Evolutionary conservation across 2,888 invertebrate genomes (phyloP).

Genomic region (Cyclophora albipunctata): DNA sequence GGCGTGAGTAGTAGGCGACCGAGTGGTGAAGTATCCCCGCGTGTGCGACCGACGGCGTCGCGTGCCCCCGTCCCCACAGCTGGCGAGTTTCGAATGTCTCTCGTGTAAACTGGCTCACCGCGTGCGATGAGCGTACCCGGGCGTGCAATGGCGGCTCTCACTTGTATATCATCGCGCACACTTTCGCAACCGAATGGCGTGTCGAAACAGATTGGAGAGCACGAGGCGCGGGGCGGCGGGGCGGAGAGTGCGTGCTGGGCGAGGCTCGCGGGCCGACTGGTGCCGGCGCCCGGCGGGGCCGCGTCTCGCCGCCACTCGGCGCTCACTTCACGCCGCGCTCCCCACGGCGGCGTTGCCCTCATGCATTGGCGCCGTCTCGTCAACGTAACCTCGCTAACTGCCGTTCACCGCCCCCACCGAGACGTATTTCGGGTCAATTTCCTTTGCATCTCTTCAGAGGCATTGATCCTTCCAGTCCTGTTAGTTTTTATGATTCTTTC

Average conservation of each 20-base stretch:
- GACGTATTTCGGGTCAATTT: constrained; percentile 14
- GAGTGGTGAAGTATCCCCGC: constrained; percentile 59
- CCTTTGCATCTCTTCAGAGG: constrained; percentile 3
- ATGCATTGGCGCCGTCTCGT: constrained; percentile 19
- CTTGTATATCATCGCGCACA: constrained; percentile 75
- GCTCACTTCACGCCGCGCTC: constrained; percentile 45
- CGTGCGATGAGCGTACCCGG: constrained; percentile 70
- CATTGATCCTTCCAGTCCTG: constrained; percentile 8
- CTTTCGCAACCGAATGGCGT: constrained; percentile 70
- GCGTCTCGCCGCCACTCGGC: constrained; percentile 30
- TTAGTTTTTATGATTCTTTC: neutral
- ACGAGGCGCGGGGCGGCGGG: constrained; percentile 28
- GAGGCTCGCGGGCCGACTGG: constrained; percentile 17
- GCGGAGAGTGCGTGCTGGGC: constrained; percentile 16
- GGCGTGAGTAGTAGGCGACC: constrained; percentile 45
- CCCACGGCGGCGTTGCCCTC: constrained; percentile 14
- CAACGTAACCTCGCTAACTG: constrained; percentile 27
- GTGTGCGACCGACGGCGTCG: constrained; percentile 68
- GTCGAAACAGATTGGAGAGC: constrained; percentile 63
- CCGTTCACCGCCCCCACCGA: constrained; percentile 27
- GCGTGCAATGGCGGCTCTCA: constrained; percentile 65
- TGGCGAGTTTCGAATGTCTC: constrained; percentile 67
- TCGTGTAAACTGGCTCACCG: constrained; percentile 68
- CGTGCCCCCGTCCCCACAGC: constrained; percentile 64
- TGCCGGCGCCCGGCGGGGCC: constrained; percentile 40